phyloP scores from a whole-genome alignment of 2,888 invertebrate species.

The Panopea generosa region DNA sequence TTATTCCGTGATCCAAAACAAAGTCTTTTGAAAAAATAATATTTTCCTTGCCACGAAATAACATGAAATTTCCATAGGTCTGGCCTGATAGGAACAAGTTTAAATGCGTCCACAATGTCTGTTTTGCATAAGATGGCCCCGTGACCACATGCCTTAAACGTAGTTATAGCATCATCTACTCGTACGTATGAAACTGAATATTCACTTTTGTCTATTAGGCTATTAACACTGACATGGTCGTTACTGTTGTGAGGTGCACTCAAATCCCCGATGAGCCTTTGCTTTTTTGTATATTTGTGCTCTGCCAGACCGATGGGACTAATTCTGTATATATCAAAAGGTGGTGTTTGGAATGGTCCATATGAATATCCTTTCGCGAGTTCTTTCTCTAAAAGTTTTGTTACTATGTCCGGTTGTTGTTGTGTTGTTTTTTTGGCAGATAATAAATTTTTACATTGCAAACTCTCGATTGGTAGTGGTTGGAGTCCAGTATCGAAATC shows the following conservation, averaged over 20 bases:
- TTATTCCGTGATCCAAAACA: slow-evolving; percentile 50
- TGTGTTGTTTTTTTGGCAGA: slow-evolving; percentile 42
- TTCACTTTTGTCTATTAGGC: slow-evolving; percentile 55
- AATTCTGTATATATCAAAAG: slow-evolving; percentile 46
- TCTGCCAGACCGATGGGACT: slow-evolving; percentile 47
- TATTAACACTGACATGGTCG: slow-evolving; percentile 47
- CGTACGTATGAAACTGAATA: slow-evolving; percentile 46
- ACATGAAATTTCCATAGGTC: slow-evolving; percentile 40
- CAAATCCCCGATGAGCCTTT: slow-evolving; percentile 58
- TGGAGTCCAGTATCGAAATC: slow-evolving; percentile 9
- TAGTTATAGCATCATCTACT: slow-evolving; percentile 57
- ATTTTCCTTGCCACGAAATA: slow-evolving; percentile 50
- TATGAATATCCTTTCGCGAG: slow-evolving; percentile 41
- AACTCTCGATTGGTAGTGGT: background rate
- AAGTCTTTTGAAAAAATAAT: slow-evolving; percentile 16
- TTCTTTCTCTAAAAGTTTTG: slow-evolving; percentile 38
- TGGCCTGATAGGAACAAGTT: slow-evolving; percentile 38
- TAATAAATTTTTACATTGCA: slow-evolving; percentile 44
- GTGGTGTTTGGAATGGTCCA: slow-evolving; percentile 45
- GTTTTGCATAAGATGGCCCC: slow-evolving; percentile 43
- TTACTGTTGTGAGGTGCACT: slow-evolving; percentile 54
- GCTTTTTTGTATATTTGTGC: slow-evolving; percentile 56
- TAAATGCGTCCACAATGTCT: slow-evolving; percentile 57
- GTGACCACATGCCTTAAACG: slow-evolving; percentile 25
- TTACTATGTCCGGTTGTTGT: slow-evolving; percentile 33